Evolutionary conservation across 2,797 vertebrate species (phyloP).

Genomic region (Orestias chungarensis): DNA sequence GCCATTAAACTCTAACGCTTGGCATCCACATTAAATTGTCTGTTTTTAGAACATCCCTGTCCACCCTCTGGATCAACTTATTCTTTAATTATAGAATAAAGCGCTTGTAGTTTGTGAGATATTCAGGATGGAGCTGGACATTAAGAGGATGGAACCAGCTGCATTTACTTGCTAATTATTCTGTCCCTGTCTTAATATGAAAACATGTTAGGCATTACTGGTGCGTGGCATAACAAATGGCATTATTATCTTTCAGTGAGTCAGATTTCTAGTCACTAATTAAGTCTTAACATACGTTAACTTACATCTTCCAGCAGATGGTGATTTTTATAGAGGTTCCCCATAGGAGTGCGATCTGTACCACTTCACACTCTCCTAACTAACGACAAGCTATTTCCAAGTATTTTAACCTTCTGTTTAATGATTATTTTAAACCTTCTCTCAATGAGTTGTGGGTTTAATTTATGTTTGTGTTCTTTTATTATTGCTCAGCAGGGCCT

Average conservation of each 20-base stretch:
- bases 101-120: conserved; percentile 4
- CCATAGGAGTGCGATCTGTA: neutral
- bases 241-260: conserved; percentile 5
- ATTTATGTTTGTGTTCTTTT: neutral
- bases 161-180: conserved; percentile 38
- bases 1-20: conserved; percentile 31
- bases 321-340: neutral
- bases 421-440: neutral
- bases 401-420: neutral
- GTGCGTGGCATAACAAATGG: conserved; percentile 10
- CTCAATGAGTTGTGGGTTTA: neutral
- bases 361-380: neutral
- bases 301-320: neutral
- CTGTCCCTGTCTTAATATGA: conserved; percentile 18
- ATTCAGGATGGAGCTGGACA: conserved; percentile 29
- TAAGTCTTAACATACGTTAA: conserved; percentile 18
- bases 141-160: conserved; percentile 47
- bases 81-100: conserved; percentile 55
- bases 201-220: neutral
- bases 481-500: neutral
- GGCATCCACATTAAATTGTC: conserved; percentile 36
- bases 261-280: conserved; percentile 14
- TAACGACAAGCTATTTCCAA: neutral
- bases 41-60: conserved; percentile 30
- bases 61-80: conserved; percentile 29